Conservation (phyloP, 2,797 vertebrate genomes). For the Enteromius thamalakanensis region DNA sequence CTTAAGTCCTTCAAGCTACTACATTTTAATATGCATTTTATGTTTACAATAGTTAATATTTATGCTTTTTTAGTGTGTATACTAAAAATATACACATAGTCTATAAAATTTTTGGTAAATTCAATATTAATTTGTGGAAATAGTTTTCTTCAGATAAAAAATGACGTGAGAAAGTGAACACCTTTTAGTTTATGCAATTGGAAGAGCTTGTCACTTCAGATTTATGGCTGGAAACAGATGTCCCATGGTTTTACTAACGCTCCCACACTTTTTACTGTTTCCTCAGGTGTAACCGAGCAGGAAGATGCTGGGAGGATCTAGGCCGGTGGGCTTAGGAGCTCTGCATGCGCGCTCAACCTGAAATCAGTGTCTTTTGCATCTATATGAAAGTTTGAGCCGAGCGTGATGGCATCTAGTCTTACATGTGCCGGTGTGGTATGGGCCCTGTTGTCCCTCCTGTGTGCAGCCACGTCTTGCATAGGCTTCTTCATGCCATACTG, state of each 20-base stretch:
- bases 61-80: not conserved
- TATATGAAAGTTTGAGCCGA: slow-evolving; percentile 17
- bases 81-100: not conserved
- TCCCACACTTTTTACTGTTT: slow-evolving; percentile 23
- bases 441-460: slow-evolving; percentile 93
- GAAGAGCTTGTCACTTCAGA: slow-evolving; percentile 20
- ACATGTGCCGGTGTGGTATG: slow-evolving; percentile 83
- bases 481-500: slow-evolving; percentile 99
- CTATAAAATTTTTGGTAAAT: not conserved
- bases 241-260: not conserved
- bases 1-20: not conserved
- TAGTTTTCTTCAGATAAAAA: not conserved
- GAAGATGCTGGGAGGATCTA: slow-evolving; percentile 22
- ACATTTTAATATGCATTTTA: not conserved
- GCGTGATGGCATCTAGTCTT: slow-evolving; percentile 82
- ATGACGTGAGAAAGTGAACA: not conserved
- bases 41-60: not conserved
- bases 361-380: slow-evolving; percentile 17
- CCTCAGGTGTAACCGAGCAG: slow-evolving; percentile 42
- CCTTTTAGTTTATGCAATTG: not conserved
- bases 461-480: slow-evolving; percentile 81
- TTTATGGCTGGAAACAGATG: slow-evolving; percentile 31
- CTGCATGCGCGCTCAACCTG: not conserved
- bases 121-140: not conserved
- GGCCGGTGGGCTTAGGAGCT: slow-evolving; percentile 31